Base-by-base conservation (phyloP, 2,797 vertebrate species). In the Anniella stebbinsi region DNA sequence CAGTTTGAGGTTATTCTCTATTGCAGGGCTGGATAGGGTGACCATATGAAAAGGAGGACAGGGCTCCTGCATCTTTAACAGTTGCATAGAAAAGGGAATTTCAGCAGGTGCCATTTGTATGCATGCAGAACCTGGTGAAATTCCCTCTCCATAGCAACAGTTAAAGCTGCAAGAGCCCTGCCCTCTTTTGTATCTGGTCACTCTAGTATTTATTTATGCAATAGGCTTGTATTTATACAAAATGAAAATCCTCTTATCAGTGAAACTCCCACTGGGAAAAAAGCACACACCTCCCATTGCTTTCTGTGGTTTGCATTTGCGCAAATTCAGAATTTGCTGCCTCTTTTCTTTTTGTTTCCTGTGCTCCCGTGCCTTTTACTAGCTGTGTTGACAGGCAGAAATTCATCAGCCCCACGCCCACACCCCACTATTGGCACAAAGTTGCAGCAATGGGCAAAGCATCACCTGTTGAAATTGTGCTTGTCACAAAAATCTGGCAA, bases 251-350 rank as follows among this genome's bases (percentile, higher is more conserved):
- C 28, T 88, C 25, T n/a, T 60, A n/a, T 80, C 41, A 51, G 25
- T 78, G 86, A 66, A 87, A 78, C 60, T 87, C 38, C 10, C 5
- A 36, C 13, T 77, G 23, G 21, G 66, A 72, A 88, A 87, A 80
- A 6, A 54, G 51, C 5, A 54, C 51, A 45, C 45, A 45, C 45
- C 45, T 4, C 33, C 38, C 86, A 69, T 69, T 80, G 76, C 23
- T 67, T 87, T 54, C 36, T 28, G 51, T 36, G 51, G 12, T 30
- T 69, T n/a, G 11, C 33, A 21, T 9, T 17, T 80, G 18, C n/a
- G 13, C n/a, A 69, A 54, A 41, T 57, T 38, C 76, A 70, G 36
- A 38, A 7, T 78, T 78, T 51, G 57, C 8, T 57, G 25, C 23
- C 48, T 48, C 7, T n/a, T 33, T 15, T 7, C n/a, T 41, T 36